Evolutionary conservation across 1,140 invertebrate species (phyloP), one percentile per base, ranked within the genome.

Genomic region (Homarus americanus): DNA sequence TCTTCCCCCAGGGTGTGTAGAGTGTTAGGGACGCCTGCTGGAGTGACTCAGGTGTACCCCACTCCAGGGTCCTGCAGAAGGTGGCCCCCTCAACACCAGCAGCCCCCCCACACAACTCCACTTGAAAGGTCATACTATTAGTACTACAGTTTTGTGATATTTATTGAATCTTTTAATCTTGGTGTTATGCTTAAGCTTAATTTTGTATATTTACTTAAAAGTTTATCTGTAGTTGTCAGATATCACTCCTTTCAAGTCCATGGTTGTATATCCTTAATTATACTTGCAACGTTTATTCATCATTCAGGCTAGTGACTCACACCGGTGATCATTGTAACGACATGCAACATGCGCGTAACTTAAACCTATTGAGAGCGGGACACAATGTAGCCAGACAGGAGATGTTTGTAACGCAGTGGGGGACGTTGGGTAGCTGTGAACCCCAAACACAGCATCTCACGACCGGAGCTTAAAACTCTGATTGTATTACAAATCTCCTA

Each of bases 391-490:
- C 24, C n/a, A 69, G 28, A 69, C 24, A 69, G 63, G 63, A 28
- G 63, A 20, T 20, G n/a, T 69, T 32, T 69, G 63, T 69, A 69
- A 32, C 5, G 63, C 63, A 69, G 63, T 28, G 63, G 63, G 63
- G 63, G 63, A 69, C 63, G 63, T 69, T 69, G 63, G 63, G 7
- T 28, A 69, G 63, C 63, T 69, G 63, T 69, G 63, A 69, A 69
- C 63, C 63, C 63, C 63, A 69, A 69, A 69, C 63, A 69, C 63
- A 69, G 63, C 63, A 69, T 69, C 63, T 69, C 63, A 24, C 63
- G 12, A 20, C 24, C 32, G 63, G 63, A 69, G 63, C 63, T 69
- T 69, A 32, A 7, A 69, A 69, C 63, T 69, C 63, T 69, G 5
- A 32, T 28, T 69, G 63, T 32, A 69, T 32, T 69, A 69, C 63